Conservation (phyloP, 2,888 invertebrate genomes). For the Eurytoma adleriae region DNA sequence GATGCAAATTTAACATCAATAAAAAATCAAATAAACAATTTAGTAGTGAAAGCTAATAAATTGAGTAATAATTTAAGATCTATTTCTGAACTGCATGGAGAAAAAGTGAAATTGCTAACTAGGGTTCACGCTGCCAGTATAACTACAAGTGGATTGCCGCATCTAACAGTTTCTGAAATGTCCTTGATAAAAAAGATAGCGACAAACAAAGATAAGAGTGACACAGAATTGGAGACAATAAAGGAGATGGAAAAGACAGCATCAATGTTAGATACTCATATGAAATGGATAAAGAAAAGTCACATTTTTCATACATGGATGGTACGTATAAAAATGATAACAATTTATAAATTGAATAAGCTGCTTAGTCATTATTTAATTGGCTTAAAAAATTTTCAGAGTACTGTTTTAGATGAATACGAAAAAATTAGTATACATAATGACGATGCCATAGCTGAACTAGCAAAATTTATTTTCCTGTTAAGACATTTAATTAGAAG, state of each 20-base stretch:
- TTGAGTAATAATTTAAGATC: constrained; percentile 64
- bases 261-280: constrained; percentile 60
- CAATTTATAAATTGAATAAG: not conserved
- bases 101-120: constrained; percentile 62
- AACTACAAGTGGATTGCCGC: constrained; percentile 61
- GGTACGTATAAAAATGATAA: constrained; percentile 55
- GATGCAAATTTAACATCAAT: constrained; percentile 41
- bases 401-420: constrained; percentile 62
- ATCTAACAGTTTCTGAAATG: constrained; percentile 63
- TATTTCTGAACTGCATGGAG: constrained; percentile 62
- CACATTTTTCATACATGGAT: constrained; percentile 66
- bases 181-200: constrained; percentile 61
- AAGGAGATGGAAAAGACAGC: constrained; percentile 60
- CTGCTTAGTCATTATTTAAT: not conserved
- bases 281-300: constrained; percentile 62
- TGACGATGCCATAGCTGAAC: constrained; percentile 54
- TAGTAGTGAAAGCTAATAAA: constrained; percentile 61
- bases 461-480: constrained; percentile 63
- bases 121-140: constrained; percentile 65
- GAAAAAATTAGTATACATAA: constrained; percentile 49
- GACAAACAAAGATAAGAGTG: constrained; percentile 54
- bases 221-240: constrained; percentile 54
- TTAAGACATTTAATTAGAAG: constrained; percentile 62
- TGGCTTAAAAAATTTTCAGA: constrained; percentile 56
- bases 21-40: constrained; percentile 57